Evolutionary conservation across 2,797 vertebrate species (phyloP).

Genomic region (Mionectes olivaceus): DNA sequence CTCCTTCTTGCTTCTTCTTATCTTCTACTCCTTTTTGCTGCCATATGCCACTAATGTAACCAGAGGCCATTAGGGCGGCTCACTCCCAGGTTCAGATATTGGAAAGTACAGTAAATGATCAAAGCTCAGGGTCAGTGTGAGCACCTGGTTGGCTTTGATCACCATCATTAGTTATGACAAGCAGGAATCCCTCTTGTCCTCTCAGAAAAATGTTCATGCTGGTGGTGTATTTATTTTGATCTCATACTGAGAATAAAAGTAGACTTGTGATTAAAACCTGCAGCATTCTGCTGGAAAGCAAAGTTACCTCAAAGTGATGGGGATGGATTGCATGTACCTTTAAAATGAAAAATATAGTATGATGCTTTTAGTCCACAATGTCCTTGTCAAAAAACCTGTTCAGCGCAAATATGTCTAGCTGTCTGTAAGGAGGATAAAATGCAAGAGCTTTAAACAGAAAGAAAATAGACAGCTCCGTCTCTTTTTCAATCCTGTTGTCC

Average conservation of each 20-base stretch:
- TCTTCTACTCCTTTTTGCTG: conserved; percentile 13
- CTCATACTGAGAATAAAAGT: conserved; percentile 32
- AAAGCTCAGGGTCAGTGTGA: conserved; percentile 53
- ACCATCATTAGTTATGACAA: conserved; percentile 61
- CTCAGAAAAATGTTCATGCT: conserved; percentile 19
- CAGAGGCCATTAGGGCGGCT: conserved; percentile 37
- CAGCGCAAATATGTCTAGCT: background rate
- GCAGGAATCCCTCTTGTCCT: conserved; percentile 52
- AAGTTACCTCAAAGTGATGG: conserved; percentile 29
- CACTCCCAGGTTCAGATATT: conserved; percentile 37
- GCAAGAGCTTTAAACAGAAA: background rate
- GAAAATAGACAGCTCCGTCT: background rate
- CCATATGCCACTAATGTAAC: conserved; percentile 37
- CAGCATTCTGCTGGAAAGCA: conserved; percentile 31
- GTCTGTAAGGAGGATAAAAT: conserved; percentile 4
- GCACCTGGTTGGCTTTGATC: conserved; percentile 60
- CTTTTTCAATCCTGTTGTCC: background rate
- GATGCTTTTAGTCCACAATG: background rate
- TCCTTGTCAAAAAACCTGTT: conserved; percentile 6
- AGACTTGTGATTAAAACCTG: conserved; percentile 37
- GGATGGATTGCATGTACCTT: background rate
- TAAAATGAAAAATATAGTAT: background rate
- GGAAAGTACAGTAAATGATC: conserved; percentile 41
- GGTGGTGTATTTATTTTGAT: conserved; percentile 56
- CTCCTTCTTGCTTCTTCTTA: conserved; percentile 43